phyloP scores from a whole-genome alignment of 1,140 invertebrate species.

The Ceratina australensis region DNA sequence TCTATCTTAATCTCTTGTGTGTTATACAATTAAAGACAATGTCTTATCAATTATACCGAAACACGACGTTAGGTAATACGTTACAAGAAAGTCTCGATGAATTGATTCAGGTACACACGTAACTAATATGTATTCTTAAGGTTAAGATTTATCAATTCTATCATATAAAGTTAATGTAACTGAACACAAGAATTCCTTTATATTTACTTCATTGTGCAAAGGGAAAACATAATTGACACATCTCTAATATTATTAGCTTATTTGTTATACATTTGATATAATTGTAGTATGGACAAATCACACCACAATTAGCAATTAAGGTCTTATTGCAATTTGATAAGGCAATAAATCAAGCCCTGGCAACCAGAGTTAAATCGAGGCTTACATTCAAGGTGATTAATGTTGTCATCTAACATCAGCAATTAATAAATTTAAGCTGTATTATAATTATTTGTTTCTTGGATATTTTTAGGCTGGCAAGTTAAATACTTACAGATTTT shows the following conservation, averaged over 20 bases:
- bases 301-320: constrained; percentile 93
- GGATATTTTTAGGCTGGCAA: constrained; percentile 88
- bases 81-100: constrained; percentile 97
- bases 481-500: constrained; percentile 99
- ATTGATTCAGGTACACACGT: constrained; percentile 86
- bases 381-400: constrained; percentile 92
- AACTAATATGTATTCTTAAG: constrained; percentile 12
- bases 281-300: constrained; percentile 97
- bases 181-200: neutral
- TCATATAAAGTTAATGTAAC: neutral
- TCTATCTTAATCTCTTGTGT: constrained; percentile 25
- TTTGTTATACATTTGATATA: constrained; percentile 56
- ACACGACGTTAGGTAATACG: constrained; percentile 97
- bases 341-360: constrained; percentile 96
- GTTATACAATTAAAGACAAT: constrained; percentile 77
- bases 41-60: constrained; percentile 98
- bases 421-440: constrained; percentile 2
- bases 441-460: constrained; percentile 43
- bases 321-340: constrained; percentile 98
- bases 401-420: neutral
- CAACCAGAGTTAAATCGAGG: constrained; percentile 94
- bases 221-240: neutral
- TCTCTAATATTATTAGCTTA: neutral
- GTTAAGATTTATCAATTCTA: constrained; percentile 28
- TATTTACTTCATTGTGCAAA: too few species aligned